Evolutionary conservation across 2,888 invertebrate species (phyloP), one percentile per base, ranked within the genome.

Genomic region (Lepidocyrtoides sp.): DNA sequence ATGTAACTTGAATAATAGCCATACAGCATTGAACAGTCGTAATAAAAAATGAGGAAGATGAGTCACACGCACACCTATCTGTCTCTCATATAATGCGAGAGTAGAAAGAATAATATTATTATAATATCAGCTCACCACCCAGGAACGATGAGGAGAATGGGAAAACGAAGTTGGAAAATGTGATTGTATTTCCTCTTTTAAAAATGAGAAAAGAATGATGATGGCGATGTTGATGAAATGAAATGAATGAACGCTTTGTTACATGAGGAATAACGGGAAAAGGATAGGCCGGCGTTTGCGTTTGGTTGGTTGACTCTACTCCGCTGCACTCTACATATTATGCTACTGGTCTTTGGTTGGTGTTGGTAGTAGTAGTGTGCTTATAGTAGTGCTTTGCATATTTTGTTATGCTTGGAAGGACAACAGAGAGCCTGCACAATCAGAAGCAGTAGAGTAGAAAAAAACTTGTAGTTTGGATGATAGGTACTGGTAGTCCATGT

Each of bases 401-500:
- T 17, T 14, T 17, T 17, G 36, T 41, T 41, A 69, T 69, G 69
- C 69, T 20, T 69, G 41, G 41, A 2, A 41, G 72, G 48, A 48
- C 41, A 72, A 72, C 72, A 72, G 44, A 72, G 72, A n/a, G n/a
- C 14, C 72, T 20, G 26, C 48, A 72, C 41, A 72, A 72, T 48
- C 72, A 72, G 44, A 48, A 14, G 10, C 44, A 44, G 14, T 26
- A 48, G 72, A 23, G 72, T 44, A 44, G 48, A 72, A 44, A 72
- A 72, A 72, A 26, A 72, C 2, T 41, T 69, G 69, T 36, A 69
- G 66, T 66, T 32, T 32, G 3, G 66, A 17, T 0, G 32, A 66
- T 14, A 66, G 17, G 66, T 10, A 20, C 20, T 20, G 7, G 36
- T 20, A 14, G 72, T 72, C 2, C 26, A 1, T 44, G 23, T 41